A percentile compares a stretch with the other conserved stretches of the same genome.
phyloP scores from a whole-genome alignment of 1,140 invertebrate genomes.

The Zaprionus camerounensis region DNA sequence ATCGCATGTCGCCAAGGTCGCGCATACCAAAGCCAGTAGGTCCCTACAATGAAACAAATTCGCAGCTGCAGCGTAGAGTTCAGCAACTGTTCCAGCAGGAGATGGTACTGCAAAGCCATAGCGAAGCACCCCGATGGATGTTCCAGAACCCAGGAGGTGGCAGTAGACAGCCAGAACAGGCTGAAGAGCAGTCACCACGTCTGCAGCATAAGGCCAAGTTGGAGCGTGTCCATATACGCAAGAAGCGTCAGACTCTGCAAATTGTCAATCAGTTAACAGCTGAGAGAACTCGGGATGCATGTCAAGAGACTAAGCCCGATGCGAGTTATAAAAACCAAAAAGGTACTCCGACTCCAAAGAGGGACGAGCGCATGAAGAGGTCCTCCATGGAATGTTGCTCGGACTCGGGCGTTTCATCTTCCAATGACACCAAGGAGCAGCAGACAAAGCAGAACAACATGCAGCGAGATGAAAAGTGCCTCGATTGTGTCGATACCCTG shows the following conservation, averaged over 20 bases:
- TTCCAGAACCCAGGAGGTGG: constrained; percentile 34
- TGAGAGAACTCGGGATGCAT: neutral
- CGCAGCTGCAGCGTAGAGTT: constrained; percentile 45
- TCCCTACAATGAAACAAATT: constrained; percentile 48
- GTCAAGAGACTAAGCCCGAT: neutral
- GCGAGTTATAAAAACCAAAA: constrained; percentile 56
- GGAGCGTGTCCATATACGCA: constrained; percentile 71
- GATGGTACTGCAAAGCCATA: constrained; percentile 11
- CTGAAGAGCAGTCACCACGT: constrained; percentile 26
- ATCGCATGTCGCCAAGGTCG: constrained; percentile 13
- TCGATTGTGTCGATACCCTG: constrained; percentile 46
- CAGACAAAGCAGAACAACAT: constrained; percentile 48
- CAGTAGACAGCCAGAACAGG: neutral
- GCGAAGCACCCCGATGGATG: constrained; percentile 50
- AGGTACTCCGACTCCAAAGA: constrained; percentile 29
- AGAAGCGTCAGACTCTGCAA: constrained; percentile 71
- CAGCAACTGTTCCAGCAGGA: constrained; percentile 55
- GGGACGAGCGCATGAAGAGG: constrained; percentile 48
- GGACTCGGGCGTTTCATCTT: constrained; percentile 60
- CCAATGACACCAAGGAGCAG: constrained; percentile 45
- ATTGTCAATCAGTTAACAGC: constrained; percentile 63
- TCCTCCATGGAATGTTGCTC: constrained; percentile 63
- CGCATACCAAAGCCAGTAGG: constrained; percentile 49
- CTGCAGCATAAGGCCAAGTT: constrained; percentile 55
- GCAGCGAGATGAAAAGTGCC: constrained; percentile 45